Percentiles rank a stretch among this genome's conserved stretches.
These are phyloP conservation scores for Neodiprion virginianus DNA, from an alignment of 1,140 invertebrate genomes.

Conservation along the genomic window DNA sequence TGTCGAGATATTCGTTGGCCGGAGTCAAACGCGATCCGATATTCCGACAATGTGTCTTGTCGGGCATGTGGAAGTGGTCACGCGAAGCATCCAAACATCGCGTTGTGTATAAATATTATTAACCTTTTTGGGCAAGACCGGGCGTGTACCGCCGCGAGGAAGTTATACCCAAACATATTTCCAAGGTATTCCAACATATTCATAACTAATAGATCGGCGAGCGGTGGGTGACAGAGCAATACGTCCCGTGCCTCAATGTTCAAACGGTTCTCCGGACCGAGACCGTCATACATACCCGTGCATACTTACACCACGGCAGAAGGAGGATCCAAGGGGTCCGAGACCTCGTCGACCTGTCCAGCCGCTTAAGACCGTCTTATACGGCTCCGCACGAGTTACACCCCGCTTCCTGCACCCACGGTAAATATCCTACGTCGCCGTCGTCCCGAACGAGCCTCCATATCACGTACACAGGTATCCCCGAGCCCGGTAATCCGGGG, in stretches of 20 bases:
- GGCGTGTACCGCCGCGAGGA: conserved; percentile 57
- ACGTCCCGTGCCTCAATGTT: conserved; percentile 56
- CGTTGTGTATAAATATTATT: not conserved
- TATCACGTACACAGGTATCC: not conserved
- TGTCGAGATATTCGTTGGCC: conserved; percentile 10
- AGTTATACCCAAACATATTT: not conserved
- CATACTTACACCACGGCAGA: not conserved
- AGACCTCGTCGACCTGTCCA: not conserved
- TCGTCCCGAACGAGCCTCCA: not conserved
- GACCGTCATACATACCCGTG: not conserved
- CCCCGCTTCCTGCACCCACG: no score
- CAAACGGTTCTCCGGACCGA: conserved; percentile 10
- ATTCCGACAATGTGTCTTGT: not conserved
- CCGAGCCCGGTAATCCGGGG: not conserved
- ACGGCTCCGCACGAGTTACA: not conserved
- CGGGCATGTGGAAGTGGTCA: not conserved
- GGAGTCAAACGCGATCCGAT: not conserved
- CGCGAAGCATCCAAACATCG: not conserved
- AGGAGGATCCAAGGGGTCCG: not conserved
- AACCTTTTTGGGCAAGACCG: conserved; percentile 16
- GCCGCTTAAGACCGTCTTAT: conserved; percentile 6
- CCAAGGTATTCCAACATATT: conserved; percentile 48
- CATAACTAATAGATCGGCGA: conserved; percentile 61
- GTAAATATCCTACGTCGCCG: not conserved
- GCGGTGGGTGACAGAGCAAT: conserved; percentile 58